phyloP scores from a whole-genome alignment of 2,888 invertebrate species.

The Ochlodes sylvanus region DNA sequence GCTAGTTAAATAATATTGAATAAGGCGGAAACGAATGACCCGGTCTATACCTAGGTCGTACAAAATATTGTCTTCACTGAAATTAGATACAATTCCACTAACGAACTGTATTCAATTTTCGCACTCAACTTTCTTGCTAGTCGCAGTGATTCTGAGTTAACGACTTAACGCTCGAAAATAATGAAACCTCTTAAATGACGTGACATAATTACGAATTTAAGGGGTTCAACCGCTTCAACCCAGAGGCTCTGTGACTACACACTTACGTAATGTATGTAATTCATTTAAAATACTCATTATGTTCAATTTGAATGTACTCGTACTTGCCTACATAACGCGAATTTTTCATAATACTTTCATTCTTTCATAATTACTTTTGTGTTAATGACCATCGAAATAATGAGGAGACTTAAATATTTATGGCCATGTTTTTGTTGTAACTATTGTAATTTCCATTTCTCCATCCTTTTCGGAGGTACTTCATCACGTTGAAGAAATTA shows the following conservation, averaged over 20 bases:
- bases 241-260: not conserved
- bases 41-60: constrained; percentile 10
- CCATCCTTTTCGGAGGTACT: too few relatives aligned
- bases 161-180: constrained; percentile 16
- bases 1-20: constrained; percentile 24
- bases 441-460: too few relatives aligned
- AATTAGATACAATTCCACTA: constrained; percentile 30
- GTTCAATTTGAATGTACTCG: too few relatives aligned
- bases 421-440: too few relatives aligned
- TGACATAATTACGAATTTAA: constrained; percentile 20
- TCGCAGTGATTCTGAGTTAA: constrained; percentile 14
- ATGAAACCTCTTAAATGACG: constrained; percentile 12
- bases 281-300: not conserved
- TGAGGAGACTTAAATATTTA: too few relatives aligned
- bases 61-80: constrained; percentile 30
- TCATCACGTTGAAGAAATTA: too few relatives aligned
- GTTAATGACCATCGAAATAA: too few relatives aligned
- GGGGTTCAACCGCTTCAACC: constrained; percentile 1
- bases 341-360: too few relatives aligned
- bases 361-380: too few relatives aligned
- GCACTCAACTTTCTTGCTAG: constrained; percentile 29
- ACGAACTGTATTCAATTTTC: constrained; percentile 37
- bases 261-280: not conserved
- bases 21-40: constrained; percentile 20
- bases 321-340: too few relatives aligned